A percentile compares a stretch with the other conserved stretches of the same genome.
Evolutionary conservation across 2,888 invertebrate species (phyloP).

Genomic region (Lucinisca nassula): DNA sequence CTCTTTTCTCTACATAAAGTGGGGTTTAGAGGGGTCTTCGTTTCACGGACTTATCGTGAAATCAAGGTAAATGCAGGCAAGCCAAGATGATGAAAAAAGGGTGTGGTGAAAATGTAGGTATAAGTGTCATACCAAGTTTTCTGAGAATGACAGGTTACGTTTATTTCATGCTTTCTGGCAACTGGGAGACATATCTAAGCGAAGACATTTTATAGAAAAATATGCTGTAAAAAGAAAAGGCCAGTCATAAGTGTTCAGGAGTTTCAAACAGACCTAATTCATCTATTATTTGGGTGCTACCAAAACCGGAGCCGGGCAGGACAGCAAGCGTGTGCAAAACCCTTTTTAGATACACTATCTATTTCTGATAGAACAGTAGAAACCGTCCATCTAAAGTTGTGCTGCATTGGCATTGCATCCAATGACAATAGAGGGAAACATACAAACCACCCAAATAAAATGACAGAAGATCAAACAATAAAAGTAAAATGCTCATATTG

Average conservation of each 20-base stretch:
- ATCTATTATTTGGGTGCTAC: not conserved
- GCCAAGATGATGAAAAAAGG: no score
- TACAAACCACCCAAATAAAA: not conserved
- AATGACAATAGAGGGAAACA: not conserved
- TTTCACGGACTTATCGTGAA: no score
- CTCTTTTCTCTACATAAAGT: no score
- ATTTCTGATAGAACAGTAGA: not conserved
- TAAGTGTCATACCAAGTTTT: no score
- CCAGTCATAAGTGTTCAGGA: no score
- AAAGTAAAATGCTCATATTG: not conserved
- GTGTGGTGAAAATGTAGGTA: no score
- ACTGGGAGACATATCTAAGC: no score
- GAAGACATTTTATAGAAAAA: no score
- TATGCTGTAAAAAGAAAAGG: not conserved
- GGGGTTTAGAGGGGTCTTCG: no score
- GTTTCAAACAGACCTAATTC: not conserved
- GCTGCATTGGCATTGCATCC: not conserved
- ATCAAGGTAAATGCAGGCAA: no score
- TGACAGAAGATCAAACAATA: not conserved
- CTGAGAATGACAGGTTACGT: no score
- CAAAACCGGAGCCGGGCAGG: not conserved
- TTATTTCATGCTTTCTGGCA: no score
- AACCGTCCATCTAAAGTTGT: not conserved
- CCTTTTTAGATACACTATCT: not conserved
- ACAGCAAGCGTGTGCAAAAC: conserved; percentile 2